Percentiles rank a stretch among this genome's conserved stretches.
phyloP scores from a whole-genome alignment of 2,797 vertebrate genomes.

The Chrosomus eos region DNA sequence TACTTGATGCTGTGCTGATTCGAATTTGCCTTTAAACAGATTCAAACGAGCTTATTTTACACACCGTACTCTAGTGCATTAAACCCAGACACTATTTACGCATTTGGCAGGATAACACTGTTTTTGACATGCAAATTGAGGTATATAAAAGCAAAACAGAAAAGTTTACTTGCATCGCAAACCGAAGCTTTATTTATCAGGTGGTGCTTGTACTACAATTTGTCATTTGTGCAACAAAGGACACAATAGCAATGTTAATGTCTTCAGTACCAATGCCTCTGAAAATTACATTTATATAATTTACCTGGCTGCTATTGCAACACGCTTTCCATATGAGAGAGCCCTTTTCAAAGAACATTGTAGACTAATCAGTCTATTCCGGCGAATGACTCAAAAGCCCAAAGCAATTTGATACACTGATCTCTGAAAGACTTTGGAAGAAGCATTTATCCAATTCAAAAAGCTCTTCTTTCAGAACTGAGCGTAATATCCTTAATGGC shows the following conservation, averaged over 20 bases:
- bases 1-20: background rate
- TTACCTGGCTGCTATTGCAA: constrained; percentile 16
- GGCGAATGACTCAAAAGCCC: background rate
- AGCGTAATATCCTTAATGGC: background rate
- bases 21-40: background rate
- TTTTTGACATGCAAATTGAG: background rate
- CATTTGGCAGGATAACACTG: background rate
- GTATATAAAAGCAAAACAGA: background rate
- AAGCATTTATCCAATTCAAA: constrained; percentile 9
- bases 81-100: background rate
- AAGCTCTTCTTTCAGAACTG: constrained; percentile 9
- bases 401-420: background rate
- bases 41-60: background rate
- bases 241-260: background rate
- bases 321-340: background rate
- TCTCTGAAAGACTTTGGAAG: constrained; percentile 4
- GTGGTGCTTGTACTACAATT: background rate
- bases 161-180: background rate
- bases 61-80: background rate
- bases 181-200: background rate
- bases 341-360: background rate
- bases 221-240: background rate
- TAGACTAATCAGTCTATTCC: constrained; percentile 26
- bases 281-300: constrained; percentile 35
- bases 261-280: background rate